Conservation (phyloP, 2,113 vertebrate genomes). For the Pristiophorus japonicus region DNA sequence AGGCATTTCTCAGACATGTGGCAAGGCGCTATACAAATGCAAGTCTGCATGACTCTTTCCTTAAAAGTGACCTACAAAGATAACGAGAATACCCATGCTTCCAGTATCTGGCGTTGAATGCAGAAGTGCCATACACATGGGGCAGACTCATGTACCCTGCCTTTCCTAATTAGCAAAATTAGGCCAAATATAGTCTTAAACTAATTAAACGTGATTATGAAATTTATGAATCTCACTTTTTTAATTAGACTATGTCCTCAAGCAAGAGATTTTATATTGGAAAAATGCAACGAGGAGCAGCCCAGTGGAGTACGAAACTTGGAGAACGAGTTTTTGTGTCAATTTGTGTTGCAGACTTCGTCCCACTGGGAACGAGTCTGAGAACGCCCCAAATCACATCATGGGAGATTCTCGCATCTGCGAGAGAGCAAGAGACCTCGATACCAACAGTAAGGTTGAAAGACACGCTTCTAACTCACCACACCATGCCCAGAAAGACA, state of each 20-base stretch:
- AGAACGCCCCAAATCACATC: background rate
- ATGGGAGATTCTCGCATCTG: background rate
- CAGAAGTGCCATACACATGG: background rate
- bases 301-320: constrained; percentile 7
- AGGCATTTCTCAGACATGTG: background rate
- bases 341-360: background rate
- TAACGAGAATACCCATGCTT: background rate
- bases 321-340: background rate
- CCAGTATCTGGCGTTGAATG: background rate
- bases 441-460: background rate
- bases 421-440: background rate
- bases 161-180: constrained; percentile 35
- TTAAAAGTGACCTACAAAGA: constrained; percentile 27
- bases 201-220: constrained; percentile 32
- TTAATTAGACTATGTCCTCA: constrained; percentile 34
- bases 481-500: background rate
- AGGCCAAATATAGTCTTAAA: constrained; percentile 19
- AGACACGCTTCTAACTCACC: background rate
- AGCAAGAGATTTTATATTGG: constrained; percentile 29
- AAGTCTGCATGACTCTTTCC: background rate
- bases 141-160: background rate
- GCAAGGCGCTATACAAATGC: background rate
- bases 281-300: background rate
- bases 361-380: background rate
- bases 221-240: constrained; percentile 36